Conservation (phyloP, 2,888 invertebrate genomes). For the Thysanoteuthis rhombus region DNA sequence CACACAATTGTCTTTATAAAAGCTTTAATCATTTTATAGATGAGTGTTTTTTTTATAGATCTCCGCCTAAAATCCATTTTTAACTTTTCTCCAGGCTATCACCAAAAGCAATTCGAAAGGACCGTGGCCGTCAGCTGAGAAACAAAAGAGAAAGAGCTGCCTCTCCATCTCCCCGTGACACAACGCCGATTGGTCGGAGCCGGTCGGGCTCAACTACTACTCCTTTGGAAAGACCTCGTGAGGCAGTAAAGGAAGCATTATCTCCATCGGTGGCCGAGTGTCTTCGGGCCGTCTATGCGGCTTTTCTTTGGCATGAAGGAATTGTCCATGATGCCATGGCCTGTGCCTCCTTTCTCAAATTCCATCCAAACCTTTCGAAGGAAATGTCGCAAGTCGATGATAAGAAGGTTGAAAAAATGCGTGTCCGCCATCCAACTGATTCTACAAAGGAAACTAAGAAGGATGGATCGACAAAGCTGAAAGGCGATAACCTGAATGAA, state of each 20-base stretch:
- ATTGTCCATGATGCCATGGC: slow-evolving; percentile 98
- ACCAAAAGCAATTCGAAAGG: slow-evolving; percentile 71
- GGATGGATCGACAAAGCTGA: slow-evolving; percentile 43
- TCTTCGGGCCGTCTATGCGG: slow-evolving; percentile 92
- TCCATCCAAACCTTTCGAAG: slow-evolving; percentile 71
- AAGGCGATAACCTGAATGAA: slow-evolving; percentile 57
- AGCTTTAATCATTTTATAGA: too few species aligned
- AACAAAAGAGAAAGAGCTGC: slow-evolving; percentile 66
- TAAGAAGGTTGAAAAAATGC: slow-evolving; percentile 47
- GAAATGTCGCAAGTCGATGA: slow-evolving; percentile 58
- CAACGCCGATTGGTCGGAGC: slow-evolving; percentile 48
- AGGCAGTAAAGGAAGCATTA: slow-evolving; percentile 81
- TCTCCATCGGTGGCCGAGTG: slow-evolving; percentile 93
- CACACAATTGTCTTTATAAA: too few species aligned
- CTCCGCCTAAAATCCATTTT: not conserved
- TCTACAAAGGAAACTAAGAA: slow-evolving; percentile 46
- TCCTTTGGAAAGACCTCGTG: slow-evolving; percentile 44
- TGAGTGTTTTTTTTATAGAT: not conserved
- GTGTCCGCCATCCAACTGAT: slow-evolving; percentile 59
- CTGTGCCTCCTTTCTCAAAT: slow-evolving; percentile 94
- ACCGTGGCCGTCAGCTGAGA: slow-evolving; percentile 69
- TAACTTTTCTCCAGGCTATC: slow-evolving; percentile 49
- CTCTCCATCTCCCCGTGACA: slow-evolving; percentile 64
- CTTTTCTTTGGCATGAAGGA: slow-evolving; percentile 96
- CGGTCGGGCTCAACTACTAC: slow-evolving; percentile 57